A percentile compares a stretch with the other conserved stretches of the same genome.
phyloP scores from a whole-genome alignment of 1,140 invertebrate species.

The Microvelia longipes region DNA sequence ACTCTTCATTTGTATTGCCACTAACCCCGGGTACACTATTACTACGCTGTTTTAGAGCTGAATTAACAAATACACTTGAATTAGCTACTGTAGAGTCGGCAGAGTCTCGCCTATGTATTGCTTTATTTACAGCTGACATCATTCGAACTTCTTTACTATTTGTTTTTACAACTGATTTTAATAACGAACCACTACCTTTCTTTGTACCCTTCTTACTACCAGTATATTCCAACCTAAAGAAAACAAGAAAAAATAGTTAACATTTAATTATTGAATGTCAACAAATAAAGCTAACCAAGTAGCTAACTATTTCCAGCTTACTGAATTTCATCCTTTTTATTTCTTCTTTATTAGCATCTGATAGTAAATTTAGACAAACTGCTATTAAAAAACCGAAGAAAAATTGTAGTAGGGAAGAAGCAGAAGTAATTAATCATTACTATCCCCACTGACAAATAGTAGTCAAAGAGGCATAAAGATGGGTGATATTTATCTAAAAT shows the following conservation, averaged over 20 bases:
- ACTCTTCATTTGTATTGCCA: neutral
- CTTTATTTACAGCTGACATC: constrained; percentile 15
- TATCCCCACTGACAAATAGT: too few relatives aligned
- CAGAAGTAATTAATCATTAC: too few relatives aligned
- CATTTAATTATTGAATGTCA: neutral
- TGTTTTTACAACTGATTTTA: constrained; percentile 19
- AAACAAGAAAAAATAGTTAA: too few relatives aligned
- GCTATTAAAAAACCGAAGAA: too few relatives aligned
- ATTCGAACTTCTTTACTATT: constrained; percentile 22
- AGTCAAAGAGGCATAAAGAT: too few relatives aligned
- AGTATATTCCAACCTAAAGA: neutral
- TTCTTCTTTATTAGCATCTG: neutral
- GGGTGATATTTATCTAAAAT: too few relatives aligned
- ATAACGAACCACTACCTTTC: constrained; percentile 13
- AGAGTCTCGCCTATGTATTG: neutral
- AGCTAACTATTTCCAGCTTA: too few relatives aligned
- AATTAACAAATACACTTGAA: neutral
- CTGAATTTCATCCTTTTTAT: neutral
- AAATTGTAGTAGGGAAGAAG: too few relatives aligned
- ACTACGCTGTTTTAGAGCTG: neutral
- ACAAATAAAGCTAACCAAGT: too few relatives aligned
- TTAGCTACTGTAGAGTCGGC: neutral
- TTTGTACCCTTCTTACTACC: constrained; percentile 8
- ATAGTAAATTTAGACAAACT: too few relatives aligned
- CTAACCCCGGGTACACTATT: neutral